Evolutionary conservation across 2,113 vertebrate genomes (phyloP), one percentile per base, ranked within the genome.

Genomic region (Morone chrysops): DNA sequence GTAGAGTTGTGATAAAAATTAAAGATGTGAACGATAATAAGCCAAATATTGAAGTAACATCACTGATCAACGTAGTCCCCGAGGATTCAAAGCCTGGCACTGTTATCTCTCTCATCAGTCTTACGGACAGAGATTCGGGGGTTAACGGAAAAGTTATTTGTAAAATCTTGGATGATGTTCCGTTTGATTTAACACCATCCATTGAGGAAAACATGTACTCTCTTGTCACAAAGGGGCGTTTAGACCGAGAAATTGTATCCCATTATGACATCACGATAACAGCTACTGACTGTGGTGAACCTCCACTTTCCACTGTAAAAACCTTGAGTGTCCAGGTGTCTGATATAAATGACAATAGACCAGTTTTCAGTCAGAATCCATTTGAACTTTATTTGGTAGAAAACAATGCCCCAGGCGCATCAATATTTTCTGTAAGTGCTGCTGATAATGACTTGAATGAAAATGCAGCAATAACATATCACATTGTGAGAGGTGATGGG

Each of bases 111-210:
- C 88, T 95, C 1, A 94, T 95, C 12, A 91, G 91, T 67, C 88
- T 95, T 1, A 88, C 47, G 0, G 94, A 95, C 61, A 87, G 53
- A 14, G 94, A 95, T 57, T 87, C 92, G 0, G 91, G 89, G 1
- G 0, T 89, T 17, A 95, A 95, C 75, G 94, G 92, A 0, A 93
- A 93, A 87, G 90, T 95, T 2, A 70, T 91, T 43, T 94, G 92
- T 71, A 89, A 59, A 71, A 81, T 95, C 1, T 61, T 70, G 0
- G 51, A 74, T 5, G 47, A 89, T 60, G 66, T 93, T 36, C 93
- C 94, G 0, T 95, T 95, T 91, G 92, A 94, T 67, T 82, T 95
- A 65, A 95, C n/a, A 1, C 90, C 90, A 6, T 94, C 94, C 2
- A 79, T 89, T 56, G 80, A 94, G 31, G 91, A 94, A 12, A 95